Evolutionary conservation across 2,113 vertebrate genomes (phyloP).

Genomic region (Falcunculus frontatus): DNA sequence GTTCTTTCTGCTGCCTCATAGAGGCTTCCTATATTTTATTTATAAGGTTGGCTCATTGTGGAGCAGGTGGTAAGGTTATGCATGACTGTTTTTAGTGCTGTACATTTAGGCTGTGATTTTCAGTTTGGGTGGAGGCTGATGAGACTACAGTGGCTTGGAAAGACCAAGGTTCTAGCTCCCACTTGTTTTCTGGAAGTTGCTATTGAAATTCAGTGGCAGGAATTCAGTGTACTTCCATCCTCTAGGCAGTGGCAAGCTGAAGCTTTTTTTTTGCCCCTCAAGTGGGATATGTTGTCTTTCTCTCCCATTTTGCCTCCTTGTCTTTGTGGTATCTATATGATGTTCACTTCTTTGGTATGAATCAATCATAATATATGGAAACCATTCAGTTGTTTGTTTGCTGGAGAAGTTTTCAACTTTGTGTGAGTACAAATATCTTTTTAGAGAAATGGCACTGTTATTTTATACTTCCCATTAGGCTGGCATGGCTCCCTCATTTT

Average conservation of each 20-base stretch:
- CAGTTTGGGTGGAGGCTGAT: conserved; percentile 14
- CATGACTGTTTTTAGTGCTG: conserved; percentile 52
- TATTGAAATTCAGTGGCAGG: background rate
- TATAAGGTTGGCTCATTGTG: conserved; percentile 39
- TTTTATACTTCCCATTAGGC: conserved; percentile 36
- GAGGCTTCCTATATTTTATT: conserved; percentile 60
- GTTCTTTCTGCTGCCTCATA: conserved; percentile 49
- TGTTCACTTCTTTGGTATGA: background rate
- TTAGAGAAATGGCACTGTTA: background rate
- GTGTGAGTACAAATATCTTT: background rate
- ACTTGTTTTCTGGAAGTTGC: background rate
- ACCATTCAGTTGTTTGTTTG: background rate
- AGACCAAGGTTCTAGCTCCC: background rate
- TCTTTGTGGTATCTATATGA: background rate
- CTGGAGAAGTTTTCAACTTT: background rate
- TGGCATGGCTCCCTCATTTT: conserved; percentile 11
- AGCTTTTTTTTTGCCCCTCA: background rate
- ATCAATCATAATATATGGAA: background rate
- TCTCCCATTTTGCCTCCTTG: background rate
- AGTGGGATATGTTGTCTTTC: background rate
- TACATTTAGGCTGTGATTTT: conserved; percentile 41
- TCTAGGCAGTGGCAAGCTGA: background rate
- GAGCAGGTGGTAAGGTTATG: conserved; percentile 64
- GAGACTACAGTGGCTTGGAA: background rate
- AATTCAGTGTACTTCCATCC: background rate